A percentile compares a stretch with the other conserved stretches of the same genome.
Conservation (phyloP, 1,140 invertebrate genomes). For the Helicoverpa armigera region DNA sequence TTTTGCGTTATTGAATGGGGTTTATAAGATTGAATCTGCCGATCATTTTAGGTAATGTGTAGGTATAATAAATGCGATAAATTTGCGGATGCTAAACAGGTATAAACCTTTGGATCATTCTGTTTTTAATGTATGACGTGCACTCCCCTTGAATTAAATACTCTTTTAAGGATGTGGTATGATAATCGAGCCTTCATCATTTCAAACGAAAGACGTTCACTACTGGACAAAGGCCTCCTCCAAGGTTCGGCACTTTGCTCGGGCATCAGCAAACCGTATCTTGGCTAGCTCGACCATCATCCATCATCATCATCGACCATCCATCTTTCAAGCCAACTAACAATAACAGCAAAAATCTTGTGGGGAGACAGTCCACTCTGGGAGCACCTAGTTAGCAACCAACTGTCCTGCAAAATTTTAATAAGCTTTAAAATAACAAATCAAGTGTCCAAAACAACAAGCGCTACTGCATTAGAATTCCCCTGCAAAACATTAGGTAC, state of each 20-base stretch:
- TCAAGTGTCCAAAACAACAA: neutral
- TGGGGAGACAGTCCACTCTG: too few species aligned
- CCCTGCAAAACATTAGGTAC: slow-evolving; percentile 24
- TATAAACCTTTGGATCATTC: slow-evolving; percentile 17
- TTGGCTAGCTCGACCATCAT: too few species aligned
- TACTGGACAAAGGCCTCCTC: too few species aligned
- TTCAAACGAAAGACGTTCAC: too few species aligned
- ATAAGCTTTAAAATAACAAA: neutral
- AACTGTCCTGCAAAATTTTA: too few species aligned
- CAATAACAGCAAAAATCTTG: too few species aligned
- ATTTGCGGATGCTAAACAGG: slow-evolving; percentile 34
- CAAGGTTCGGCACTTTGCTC: neutral
- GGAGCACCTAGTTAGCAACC: too few species aligned
- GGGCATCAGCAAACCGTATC: too few species aligned
- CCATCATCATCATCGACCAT: too few species aligned
- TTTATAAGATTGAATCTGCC: slow-evolving; percentile 32
- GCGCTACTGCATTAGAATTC: slow-evolving; percentile 10
- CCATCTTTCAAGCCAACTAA: too few species aligned
- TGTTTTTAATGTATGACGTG: neutral
- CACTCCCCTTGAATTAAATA: neutral
- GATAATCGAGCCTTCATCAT: neutral
- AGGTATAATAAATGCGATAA: slow-evolving; percentile 16
- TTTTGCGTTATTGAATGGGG: slow-evolving; percentile 55
- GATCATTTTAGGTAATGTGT: slow-evolving; percentile 34
- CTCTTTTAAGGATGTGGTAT: neutral